A percentile compares a stretch with the other conserved stretches of the same genome.
These are phyloP conservation scores for Cheilosia variabilis DNA, from an alignment of 2,888 invertebrate genomes.

Conservation along the genomic window DNA sequence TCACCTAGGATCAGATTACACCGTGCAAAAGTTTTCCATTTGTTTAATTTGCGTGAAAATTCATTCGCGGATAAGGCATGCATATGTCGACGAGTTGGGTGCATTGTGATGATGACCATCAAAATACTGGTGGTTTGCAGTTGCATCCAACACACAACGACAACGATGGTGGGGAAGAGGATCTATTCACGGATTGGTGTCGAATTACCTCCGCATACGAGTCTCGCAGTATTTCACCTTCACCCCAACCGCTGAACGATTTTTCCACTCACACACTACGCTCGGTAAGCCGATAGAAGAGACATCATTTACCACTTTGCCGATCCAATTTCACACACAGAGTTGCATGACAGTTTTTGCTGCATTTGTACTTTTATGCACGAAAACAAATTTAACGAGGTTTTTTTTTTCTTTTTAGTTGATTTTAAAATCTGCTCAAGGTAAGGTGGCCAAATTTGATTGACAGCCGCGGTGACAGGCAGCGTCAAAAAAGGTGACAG, in stretches of 20 bases:
- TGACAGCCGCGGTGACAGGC: conserved; percentile 62
- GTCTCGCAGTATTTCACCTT: conserved; percentile 66
- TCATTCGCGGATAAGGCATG: conserved; percentile 46
- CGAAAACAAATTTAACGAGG: conserved; percentile 9
- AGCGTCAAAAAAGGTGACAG: conserved; percentile 67
- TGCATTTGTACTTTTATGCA: background rate
- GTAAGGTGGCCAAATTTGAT: conserved; percentile 67
- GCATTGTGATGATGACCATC: conserved; percentile 71
- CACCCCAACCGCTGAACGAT: conserved; percentile 71
- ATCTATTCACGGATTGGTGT: conserved; percentile 63
- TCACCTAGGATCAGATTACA: conserved; percentile 59
- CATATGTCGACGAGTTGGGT: conserved; percentile 32
- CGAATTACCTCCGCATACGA: conserved; percentile 48
- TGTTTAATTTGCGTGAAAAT: conserved; percentile 73
- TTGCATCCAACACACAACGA: background rate
- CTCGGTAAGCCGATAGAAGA: conserved; percentile 39
- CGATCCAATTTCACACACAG: conserved; percentile 68
- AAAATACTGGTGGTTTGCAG: conserved; percentile 48
- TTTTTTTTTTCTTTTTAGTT: conserved; percentile 7
- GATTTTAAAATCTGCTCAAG: conserved; percentile 47
- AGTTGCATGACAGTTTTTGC: conserved; percentile 47
- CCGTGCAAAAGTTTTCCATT: conserved; percentile 54
- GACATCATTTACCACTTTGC: conserved; percentile 59
- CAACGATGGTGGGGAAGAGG: conserved; percentile 20
- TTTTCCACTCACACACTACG: conserved; percentile 53